These are phyloP conservation scores for Oxystoma pomonae DNA, from an alignment of 2,888 invertebrate species.

Conservation along the genomic window DNA sequence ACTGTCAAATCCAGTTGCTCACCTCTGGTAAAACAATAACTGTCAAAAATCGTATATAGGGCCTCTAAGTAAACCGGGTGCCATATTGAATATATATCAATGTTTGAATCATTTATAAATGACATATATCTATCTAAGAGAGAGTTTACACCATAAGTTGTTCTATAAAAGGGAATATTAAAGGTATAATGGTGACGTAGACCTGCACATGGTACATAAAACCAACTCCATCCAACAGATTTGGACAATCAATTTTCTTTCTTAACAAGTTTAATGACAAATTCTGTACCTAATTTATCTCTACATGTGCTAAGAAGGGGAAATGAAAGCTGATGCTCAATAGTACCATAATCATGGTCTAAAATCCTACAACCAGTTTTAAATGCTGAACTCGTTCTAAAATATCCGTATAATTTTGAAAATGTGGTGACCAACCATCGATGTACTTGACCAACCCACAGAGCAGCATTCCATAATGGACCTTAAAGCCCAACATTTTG, in stretches of 20 bases:
- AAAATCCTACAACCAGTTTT: neutral
- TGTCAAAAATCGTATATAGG: too few species aligned
- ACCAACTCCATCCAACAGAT: neutral
- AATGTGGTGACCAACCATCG: neutral
- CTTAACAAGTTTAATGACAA: neutral
- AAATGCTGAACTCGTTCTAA: neutral
- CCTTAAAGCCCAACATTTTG: neutral
- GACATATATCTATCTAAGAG: slow-evolving; percentile 1
- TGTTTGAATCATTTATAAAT: neutral
- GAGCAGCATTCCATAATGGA: neutral
- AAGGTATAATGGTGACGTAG: too few species aligned
- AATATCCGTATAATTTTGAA: neutral
- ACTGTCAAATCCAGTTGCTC: too few species aligned
- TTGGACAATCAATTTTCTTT: neutral
- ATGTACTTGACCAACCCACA: too few species aligned
- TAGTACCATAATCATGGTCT: too few species aligned
- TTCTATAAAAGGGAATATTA: neutral
- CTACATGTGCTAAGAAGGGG: neutral
- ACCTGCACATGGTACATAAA: neutral
- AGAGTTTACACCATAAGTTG: neutral
- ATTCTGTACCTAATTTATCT: neutral
- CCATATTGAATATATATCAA: too few species aligned
- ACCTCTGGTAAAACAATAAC: too few species aligned
- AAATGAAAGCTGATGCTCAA: too few species aligned
- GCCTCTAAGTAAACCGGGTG: too few species aligned